phyloP scores from a whole-genome alignment of 1,140 invertebrate species.

The Macrobrachium rosenbergii region DNA sequence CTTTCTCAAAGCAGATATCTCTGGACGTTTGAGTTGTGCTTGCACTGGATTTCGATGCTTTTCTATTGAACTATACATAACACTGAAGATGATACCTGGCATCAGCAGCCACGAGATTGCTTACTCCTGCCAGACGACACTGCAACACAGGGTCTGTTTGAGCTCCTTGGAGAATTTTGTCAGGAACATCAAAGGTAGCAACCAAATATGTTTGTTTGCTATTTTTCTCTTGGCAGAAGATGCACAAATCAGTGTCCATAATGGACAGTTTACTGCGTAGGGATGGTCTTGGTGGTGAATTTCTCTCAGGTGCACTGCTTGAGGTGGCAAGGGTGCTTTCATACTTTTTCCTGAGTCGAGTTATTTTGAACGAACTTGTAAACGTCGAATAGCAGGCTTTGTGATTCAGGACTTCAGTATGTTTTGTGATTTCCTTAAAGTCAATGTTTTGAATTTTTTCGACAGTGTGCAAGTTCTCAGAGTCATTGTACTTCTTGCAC shows the following conservation, averaged over 20 bases:
- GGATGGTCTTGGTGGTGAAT: no score
- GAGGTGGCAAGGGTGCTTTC: slow-evolving; percentile 21
- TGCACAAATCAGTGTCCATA: slow-evolving; percentile 34
- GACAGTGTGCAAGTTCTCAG: no score
- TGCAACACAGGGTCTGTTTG: background rate
- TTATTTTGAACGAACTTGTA: background rate
- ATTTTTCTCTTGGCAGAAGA: slow-evolving; percentile 14
- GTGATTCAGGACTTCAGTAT: no score
- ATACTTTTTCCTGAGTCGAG: slow-evolving; percentile 24
- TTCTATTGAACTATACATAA: slow-evolving; percentile 22
- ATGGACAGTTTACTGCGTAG: slow-evolving; percentile 19
- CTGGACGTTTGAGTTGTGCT: slow-evolving; percentile 24
- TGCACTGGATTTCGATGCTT: no score
- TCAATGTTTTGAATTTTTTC: no score
- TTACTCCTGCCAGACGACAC: slow-evolving; percentile 19
- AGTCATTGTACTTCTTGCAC: no score
- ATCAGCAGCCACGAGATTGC: slow-evolving; percentile 30
- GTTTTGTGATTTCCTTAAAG: no score
- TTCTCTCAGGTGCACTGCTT: no score
- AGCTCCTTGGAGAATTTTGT: slow-evolving; percentile 4
- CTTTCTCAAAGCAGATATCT: slow-evolving; percentile 40
- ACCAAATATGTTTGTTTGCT: background rate
- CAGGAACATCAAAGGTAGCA: background rate
- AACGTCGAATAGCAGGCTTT: no score
- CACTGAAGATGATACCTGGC: slow-evolving; percentile 15